Evolutionary conservation across 2,888 invertebrate species (phyloP).

Genomic region (Eucera pruinosa): DNA sequence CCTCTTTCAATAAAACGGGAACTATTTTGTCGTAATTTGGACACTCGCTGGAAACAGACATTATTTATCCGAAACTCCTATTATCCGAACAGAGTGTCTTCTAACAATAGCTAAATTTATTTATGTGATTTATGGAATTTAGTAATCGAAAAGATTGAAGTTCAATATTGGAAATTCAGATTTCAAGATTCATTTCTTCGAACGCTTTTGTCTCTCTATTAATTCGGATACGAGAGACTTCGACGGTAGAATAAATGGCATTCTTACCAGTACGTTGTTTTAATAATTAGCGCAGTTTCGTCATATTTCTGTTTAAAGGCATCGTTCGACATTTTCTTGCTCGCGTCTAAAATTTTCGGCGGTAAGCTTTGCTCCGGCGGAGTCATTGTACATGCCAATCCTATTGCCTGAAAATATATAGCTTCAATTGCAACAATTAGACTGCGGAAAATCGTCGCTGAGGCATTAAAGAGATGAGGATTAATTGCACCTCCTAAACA

Average conservation of each 20-base stretch:
- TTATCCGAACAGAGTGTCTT: too few relatives aligned
- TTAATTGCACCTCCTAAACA: too few relatives aligned
- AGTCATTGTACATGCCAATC: constrained; percentile 94
- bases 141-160: too few relatives aligned
- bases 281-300: constrained; percentile 90
- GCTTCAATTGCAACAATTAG: constrained; percentile 29
- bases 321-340: constrained; percentile 88
- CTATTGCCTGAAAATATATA: constrained; percentile 89
- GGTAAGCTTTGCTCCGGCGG: constrained; percentile 90
- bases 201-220: too few relatives aligned
- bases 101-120: too few relatives aligned
- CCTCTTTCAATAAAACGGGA: constrained; percentile 91
- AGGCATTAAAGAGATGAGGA: too few relatives aligned
- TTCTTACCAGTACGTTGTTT: constrained; percentile 95
- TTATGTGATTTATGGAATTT: too few relatives aligned
- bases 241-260: background rate
- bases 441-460: too few relatives aligned
- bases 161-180: too few relatives aligned
- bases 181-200: too few relatives aligned
- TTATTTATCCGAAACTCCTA: too few relatives aligned
- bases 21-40: constrained; percentile 96
- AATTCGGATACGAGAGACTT: too few relatives aligned
- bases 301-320: constrained; percentile 91
- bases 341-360: constrained; percentile 87
- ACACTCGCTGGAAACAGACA: constrained; percentile 90